phyloP scores from a whole-genome alignment of 2,888 invertebrate genomes.

The Holacanthella duospinosa region DNA sequence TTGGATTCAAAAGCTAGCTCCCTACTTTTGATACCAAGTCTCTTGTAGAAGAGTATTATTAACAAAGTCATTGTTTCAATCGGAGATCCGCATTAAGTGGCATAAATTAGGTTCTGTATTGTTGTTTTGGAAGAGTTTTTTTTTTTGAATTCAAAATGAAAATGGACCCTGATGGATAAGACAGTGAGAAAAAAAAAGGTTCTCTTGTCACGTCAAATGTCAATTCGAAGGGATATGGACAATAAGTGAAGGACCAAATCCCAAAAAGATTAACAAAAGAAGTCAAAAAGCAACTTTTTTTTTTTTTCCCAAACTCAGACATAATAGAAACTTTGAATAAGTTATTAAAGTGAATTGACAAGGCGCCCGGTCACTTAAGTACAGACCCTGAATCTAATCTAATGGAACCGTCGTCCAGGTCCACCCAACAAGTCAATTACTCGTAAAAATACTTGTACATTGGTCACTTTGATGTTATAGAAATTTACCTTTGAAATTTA shows the following conservation, averaged over 20 bases:
- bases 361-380: neutral
- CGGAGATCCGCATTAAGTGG: neutral
- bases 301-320: neutral
- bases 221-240: neutral
- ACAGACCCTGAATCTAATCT: neutral
- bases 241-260: neutral
- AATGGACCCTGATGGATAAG: neutral
- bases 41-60: too few relatives aligned
- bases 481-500: too few relatives aligned
- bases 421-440: neutral
- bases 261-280: neutral
- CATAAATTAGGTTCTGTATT: neutral
- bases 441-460: neutral
- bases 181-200: neutral
- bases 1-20: too few relatives aligned
- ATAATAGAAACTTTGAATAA: constrained; percentile 1
- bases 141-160: neutral
- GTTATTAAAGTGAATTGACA: constrained; percentile 1
- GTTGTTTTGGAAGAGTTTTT: neutral
- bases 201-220: neutral
- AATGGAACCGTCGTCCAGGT: neutral
- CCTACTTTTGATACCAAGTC: too few relatives aligned
- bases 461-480: too few relatives aligned
- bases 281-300: neutral
- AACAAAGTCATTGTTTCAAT: neutral